Percentiles rank a stretch among this genome's conserved stretches.
Evolutionary conservation across 2,888 invertebrate species (phyloP).

Genomic region (Pachydiplax longipennis): DNA sequence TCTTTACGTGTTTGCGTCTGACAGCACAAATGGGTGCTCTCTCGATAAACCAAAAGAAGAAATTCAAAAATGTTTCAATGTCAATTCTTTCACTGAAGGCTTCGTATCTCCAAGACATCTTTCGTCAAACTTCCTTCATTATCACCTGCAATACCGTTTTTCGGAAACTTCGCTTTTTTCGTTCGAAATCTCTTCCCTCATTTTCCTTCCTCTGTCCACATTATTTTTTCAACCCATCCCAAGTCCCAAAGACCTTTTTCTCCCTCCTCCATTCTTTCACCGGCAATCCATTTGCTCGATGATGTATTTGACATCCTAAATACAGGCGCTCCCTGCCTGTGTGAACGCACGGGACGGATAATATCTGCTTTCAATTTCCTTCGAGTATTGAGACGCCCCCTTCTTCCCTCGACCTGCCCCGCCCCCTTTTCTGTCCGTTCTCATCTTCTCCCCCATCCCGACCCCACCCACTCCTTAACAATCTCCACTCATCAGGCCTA

Average conservation of each 20-base stretch:
- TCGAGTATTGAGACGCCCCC: constrained; percentile 39
- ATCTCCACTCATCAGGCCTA: constrained; percentile 24
- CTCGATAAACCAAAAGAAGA: too few species aligned
- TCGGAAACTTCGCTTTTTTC: background rate
- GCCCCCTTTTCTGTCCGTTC: background rate
- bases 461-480: background rate
- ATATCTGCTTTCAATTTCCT: constrained; percentile 42
- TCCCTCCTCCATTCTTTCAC: constrained; percentile 13
- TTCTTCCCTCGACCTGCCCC: background rate
- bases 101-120: background rate
- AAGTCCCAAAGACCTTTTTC: background rate
- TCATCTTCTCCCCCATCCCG: background rate
- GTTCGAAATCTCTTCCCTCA: background rate
- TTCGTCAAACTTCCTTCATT: background rate
- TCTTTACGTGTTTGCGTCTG: too few species aligned
- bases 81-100: too few species aligned
- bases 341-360: constrained; percentile 26
- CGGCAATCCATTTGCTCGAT: constrained; percentile 42
- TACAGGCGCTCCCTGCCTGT: constrained; percentile 33
- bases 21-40: too few species aligned
- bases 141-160: background rate
- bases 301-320: constrained; percentile 42
- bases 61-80: too few species aligned
- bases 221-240: background rate
- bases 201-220: too few species aligned